phyloP scores from a whole-genome alignment of 1,140 invertebrate species.

The Diorhabda carinulata region DNA sequence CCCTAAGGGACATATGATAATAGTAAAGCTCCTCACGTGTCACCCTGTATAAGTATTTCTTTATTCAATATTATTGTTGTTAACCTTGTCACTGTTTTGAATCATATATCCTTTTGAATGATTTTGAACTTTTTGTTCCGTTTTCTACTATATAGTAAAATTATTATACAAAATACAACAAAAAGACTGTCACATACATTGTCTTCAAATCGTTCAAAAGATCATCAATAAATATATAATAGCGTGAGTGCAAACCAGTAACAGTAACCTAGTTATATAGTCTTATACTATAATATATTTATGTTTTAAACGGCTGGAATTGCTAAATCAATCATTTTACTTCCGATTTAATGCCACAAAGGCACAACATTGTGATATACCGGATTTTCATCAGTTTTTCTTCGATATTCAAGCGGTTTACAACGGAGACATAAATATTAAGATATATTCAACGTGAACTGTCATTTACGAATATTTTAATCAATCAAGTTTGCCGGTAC shows the following conservation, averaged over 20 bases:
- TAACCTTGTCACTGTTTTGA: no score
- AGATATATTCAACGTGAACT: slow-evolving; percentile 23
- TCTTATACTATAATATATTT: slow-evolving; percentile 13
- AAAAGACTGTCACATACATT: slow-evolving; percentile 1
- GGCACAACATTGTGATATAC: slow-evolving; percentile 13
- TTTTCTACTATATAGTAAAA: neutral
- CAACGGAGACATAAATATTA: slow-evolving; percentile 14
- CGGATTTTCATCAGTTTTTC: slow-evolving; percentile 23
- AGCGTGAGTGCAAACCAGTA: slow-evolving; percentile 5
- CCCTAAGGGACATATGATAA: no score
- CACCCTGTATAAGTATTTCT: no score
- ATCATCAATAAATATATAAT: slow-evolving; percentile 3
- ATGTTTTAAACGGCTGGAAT: slow-evolving; percentile 16
- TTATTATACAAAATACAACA: neutral
- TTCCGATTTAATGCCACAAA: slow-evolving; percentile 15
- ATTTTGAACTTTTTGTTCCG: no score
- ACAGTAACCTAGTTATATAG: slow-evolving; percentile 19
- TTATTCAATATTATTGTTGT: no score
- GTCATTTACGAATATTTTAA: slow-evolving; percentile 24
- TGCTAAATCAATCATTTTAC: slow-evolving; percentile 25
- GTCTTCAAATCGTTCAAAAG: slow-evolving; percentile 2
- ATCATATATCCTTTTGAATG: no score
- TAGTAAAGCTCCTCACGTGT: no score
- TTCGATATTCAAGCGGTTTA: slow-evolving; percentile 21
- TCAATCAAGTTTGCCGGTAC: slow-evolving; percentile 23